Evolutionary conservation across 2,113 vertebrate species (phyloP), one percentile per base, ranked within the genome.

Genomic region (Apteryx owenii): DNA sequence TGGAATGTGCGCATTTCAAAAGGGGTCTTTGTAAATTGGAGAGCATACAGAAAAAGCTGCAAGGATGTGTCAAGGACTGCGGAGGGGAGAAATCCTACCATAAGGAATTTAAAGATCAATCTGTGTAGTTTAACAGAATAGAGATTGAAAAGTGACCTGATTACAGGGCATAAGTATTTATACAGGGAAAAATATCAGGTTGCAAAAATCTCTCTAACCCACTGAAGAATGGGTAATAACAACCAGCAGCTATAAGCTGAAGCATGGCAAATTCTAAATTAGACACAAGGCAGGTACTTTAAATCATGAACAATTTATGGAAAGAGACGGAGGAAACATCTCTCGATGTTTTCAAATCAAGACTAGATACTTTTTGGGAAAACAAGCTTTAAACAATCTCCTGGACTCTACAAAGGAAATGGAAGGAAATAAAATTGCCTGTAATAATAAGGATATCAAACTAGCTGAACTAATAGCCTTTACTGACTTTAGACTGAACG

Each of bases 271-370:
- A 44, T n/a, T 72, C 56, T 53, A 82, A 88, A 44, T 16, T 28
- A 51, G 60, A 69, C 0, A 1, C 1, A 0, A 60, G 31, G 22
- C 0, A 1, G 17, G 21, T 0, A 1, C 19, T 84, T 56, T 51
- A 65, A 36, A 61, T 23, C 31, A 5, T 5, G 26, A 81, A 20
- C 14, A 72, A 72, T 20, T 19, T 33, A 76, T 15, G 14, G n/a
- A 69, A 76, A 90, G 44, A 31, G 62, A 69, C 33, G 70, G 66
- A 36, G 28, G 14, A 81, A 36, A 42, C 18, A 17, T 22, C 54
- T 53, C 29, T 29, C 70, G 11, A 26, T 26, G 12, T 62, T 92
- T 86, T 90, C 80, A 88, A 88, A 73, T 8, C 17, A 78, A 84
- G 40, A 29, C 10, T 53, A 76, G 78, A 81, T 65, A 56, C 12